Evolutionary conservation across 2,113 vertebrate genomes (phyloP).

Genomic region (Coreoperca whiteheadi): DNA sequence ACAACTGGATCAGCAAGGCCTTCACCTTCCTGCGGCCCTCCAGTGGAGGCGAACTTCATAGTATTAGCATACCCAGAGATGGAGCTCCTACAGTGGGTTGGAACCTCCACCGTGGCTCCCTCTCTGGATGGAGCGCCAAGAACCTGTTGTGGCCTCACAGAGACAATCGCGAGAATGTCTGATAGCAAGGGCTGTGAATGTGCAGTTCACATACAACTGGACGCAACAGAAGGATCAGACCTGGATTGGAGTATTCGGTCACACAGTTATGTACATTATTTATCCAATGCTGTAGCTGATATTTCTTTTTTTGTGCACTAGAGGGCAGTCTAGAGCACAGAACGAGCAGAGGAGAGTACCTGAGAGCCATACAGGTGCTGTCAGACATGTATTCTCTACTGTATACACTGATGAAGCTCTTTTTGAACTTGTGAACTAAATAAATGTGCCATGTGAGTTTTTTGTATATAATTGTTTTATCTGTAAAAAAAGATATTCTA

Average conservation of each 20-base stretch:
- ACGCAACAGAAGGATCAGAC: background rate
- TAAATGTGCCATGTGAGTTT: background rate
- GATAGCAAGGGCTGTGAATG: slow-evolving; percentile 11
- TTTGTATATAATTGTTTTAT: background rate
- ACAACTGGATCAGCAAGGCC: slow-evolving; percentile 97
- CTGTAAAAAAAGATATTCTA: slow-evolving; percentile 2
- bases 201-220: background rate
- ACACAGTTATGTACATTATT: background rate
- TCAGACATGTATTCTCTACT: background rate
- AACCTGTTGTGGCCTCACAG: slow-evolving; percentile 64
- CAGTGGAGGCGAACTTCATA: slow-evolving; percentile 53
- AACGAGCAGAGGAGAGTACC: slow-evolving; percentile 17
- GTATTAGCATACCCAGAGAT: slow-evolving; percentile 15
- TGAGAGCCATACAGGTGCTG: background rate
- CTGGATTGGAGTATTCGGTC: background rate
- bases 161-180: slow-evolving; percentile 46
- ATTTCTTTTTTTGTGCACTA: background rate
- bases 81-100: slow-evolving; percentile 6
- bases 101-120: slow-evolving; percentile 27
- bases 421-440: background rate
- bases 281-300: background rate
- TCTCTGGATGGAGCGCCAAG: slow-evolving; percentile 62
- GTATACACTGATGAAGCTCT: background rate
- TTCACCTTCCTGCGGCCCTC: slow-evolving; percentile 93
- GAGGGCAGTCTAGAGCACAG: background rate